Conservation (phyloP, 2,113 vertebrate species). For the Brachirus orientalis region DNA sequence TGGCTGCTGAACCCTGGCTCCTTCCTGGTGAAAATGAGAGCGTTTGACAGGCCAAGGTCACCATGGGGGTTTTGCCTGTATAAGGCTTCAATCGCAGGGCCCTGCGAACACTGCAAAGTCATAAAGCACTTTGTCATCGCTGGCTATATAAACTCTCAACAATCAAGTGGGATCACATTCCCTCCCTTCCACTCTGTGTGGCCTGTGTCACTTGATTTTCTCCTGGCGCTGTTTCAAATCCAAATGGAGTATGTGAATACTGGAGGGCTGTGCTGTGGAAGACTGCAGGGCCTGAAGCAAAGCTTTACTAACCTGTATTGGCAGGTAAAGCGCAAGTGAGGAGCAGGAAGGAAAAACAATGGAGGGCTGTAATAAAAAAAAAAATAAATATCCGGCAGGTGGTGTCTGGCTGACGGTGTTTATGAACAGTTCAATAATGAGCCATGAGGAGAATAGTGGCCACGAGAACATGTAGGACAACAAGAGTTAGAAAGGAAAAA, state of each 20-base stretch:
- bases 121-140: constrained; percentile 84
- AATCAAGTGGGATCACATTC: constrained; percentile 79
- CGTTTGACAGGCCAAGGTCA: constrained; percentile 78
- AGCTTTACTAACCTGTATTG: constrained; percentile 44
- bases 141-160: constrained; percentile 82
- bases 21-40: constrained; percentile 73
- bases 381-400: constrained; percentile 22
- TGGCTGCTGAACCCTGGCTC: constrained; percentile 57
- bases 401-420: constrained; percentile 60
- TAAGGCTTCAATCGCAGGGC: constrained; percentile 69
- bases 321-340: constrained; percentile 45
- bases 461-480: constrained; percentile 55
- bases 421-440: constrained; percentile 78
- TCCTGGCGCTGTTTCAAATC: constrained; percentile 77
- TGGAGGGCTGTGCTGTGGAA: constrained; percentile 50
- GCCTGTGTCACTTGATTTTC: constrained; percentile 72
- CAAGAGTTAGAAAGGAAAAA: constrained; percentile 32
- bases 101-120: constrained; percentile 70
- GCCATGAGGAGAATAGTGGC: constrained; percentile 58
- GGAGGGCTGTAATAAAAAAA: constrained; percentile 21
- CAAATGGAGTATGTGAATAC: constrained; percentile 71
- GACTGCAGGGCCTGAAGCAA: constrained; percentile 45
- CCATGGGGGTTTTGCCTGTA: constrained; percentile 58
- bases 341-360: constrained; percentile 47
- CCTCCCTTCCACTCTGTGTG: constrained; percentile 63